Evolutionary conservation across 2,113 vertebrate species (phyloP).

Genomic region (Antennarius striatus): DNA sequence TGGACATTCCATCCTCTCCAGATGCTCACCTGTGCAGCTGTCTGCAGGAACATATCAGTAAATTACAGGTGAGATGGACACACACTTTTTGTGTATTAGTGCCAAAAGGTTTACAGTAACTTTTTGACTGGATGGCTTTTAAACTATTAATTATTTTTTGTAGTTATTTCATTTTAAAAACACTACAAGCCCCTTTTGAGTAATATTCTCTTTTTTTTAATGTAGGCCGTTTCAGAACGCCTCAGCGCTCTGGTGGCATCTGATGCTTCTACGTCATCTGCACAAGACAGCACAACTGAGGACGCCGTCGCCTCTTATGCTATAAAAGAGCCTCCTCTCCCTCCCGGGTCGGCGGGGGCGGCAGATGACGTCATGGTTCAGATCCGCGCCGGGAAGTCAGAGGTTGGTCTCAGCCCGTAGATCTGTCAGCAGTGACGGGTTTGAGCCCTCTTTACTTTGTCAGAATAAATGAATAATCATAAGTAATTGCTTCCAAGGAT

Average conservation of each 20-base stretch:
- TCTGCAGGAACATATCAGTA: conserved; percentile 87
- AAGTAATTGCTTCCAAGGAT: conserved; percentile 73
- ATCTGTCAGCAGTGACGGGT: conserved; percentile 60
- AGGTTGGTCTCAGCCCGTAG: conserved; percentile 81
- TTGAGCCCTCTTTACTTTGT: conserved; percentile 57
- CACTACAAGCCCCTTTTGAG: too few species aligned
- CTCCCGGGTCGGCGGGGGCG: conserved; percentile 56
- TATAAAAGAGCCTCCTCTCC: conserved; percentile 13
- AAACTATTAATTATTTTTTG: too few species aligned
- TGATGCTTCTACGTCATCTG: conserved; percentile 11
- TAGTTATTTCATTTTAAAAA: too few species aligned
- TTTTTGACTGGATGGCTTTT: too few species aligned
- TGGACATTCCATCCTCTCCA: conserved; percentile 79
- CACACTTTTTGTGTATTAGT: neutral
- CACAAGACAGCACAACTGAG: conserved; percentile 60
- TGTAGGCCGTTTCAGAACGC: conserved; percentile 87
- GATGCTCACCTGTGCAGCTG: conserved; percentile 79
- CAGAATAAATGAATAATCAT: conserved; percentile 70
- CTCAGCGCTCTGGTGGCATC: conserved; percentile 79
- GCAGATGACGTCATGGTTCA: conserved; percentile 89
- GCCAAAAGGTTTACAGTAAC: conserved; percentile 1
- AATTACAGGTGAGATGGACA: conserved; percentile 86
- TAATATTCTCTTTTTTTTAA: neutral
- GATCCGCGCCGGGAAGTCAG: conserved; percentile 94
- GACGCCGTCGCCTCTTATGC: conserved; percentile 22